Conservation (phyloP, 2,888 invertebrate genomes). For the Cerastoderma edule region DNA sequence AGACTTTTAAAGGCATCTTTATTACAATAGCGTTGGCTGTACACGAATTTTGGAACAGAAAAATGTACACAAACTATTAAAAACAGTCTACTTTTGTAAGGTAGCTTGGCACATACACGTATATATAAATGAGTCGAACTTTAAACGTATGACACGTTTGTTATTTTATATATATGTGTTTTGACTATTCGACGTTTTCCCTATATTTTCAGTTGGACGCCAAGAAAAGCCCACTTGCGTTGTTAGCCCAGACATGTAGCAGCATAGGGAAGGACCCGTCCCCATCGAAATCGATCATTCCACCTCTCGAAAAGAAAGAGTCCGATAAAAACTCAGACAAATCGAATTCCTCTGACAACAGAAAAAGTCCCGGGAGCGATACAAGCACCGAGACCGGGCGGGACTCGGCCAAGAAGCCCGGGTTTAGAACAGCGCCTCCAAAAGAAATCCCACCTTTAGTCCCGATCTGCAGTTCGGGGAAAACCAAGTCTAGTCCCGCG, state of each 20-base stretch:
- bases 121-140: too few species aligned
- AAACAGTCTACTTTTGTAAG: too few species aligned
- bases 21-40: too few species aligned
- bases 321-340: conserved; percentile 69
- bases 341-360: conserved; percentile 57
- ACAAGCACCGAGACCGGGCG: conserved; percentile 70
- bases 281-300: conserved; percentile 86
- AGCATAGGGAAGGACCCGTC: conserved; percentile 95
- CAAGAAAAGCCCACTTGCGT: conserved; percentile 97
- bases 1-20: too few species aligned
- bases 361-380: conserved; percentile 65
- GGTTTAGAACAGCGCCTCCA: conserved; percentile 76
- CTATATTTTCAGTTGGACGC: conserved; percentile 97
- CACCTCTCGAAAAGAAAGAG: conserved; percentile 77
- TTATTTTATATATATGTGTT: too few species aligned
- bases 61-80: too few species aligned
- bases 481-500: conserved; percentile 46
- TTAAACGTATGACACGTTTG: too few species aligned
- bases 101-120: too few species aligned
- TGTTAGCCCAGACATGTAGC: conserved; percentile 98
- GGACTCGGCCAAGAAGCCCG: conserved; percentile 71
- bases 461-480: conserved; percentile 67
- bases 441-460: conserved; percentile 82
- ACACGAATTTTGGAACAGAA: too few species aligned
- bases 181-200: too few species aligned